These are phyloP conservation scores for Pararge aegeria DNA, from an alignment of 1,140 invertebrate genomes.

Conservation along the genomic window DNA sequence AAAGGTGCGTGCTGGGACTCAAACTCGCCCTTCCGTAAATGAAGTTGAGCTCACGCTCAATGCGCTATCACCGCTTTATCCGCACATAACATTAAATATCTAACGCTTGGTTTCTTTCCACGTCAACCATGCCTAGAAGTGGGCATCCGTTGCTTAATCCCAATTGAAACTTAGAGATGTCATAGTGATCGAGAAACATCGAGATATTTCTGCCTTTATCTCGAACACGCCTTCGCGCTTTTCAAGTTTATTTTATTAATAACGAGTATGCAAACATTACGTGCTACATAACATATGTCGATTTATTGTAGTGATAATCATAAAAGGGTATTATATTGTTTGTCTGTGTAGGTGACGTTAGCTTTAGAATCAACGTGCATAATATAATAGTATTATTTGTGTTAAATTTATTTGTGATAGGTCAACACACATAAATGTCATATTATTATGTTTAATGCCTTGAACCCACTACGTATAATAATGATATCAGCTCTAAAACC, in stretches of 20 bases:
- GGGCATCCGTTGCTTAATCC: too few relatives aligned
- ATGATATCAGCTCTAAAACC: too few relatives aligned
- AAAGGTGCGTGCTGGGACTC: too few relatives aligned
- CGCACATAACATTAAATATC: too few relatives aligned
- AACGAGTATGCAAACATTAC: neutral
- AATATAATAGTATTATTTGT: conserved; percentile 30
- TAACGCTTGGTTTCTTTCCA: too few relatives aligned
- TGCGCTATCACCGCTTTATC: too few relatives aligned
- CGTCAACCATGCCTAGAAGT: too few relatives aligned
- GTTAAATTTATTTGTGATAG: conserved; percentile 14
- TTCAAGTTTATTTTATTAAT: neutral
- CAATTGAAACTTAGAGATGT: too few relatives aligned
- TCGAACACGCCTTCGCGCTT: neutral
- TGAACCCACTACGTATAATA: too few relatives aligned
- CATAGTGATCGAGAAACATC: neutral
- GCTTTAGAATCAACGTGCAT: conserved; percentile 10
- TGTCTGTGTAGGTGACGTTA: conserved; percentile 31
- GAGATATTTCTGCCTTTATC: neutral
- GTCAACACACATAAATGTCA: conserved; percentile 7
- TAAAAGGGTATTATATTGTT: conserved; percentile 33
- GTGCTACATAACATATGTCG: conserved; percentile 8
- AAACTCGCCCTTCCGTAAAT: too few relatives aligned
- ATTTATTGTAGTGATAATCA: conserved; percentile 18
- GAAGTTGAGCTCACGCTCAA: too few relatives aligned
- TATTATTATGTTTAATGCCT: neutral